Percentiles rank a stretch among this genome's conserved stretches.
Conservation (phyloP, 2,113 vertebrate species). For the Grus americana region DNA sequence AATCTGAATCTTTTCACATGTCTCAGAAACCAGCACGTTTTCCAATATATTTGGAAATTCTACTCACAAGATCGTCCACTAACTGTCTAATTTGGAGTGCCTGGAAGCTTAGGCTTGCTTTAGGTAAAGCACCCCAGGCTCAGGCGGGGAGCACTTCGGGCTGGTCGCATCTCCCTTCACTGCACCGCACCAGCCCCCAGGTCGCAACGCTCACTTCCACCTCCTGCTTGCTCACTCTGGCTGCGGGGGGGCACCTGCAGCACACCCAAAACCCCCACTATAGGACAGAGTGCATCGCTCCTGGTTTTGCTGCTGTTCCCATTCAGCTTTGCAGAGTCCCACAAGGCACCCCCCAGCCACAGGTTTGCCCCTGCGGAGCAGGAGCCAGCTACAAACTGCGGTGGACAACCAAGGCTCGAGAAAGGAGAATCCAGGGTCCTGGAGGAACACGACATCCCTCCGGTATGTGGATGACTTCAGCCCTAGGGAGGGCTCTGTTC, state of each 20-base stretch:
- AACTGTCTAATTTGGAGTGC: not conserved
- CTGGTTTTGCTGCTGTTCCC: not conserved
- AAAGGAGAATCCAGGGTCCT: not conserved
- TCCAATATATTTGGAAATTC: not conserved
- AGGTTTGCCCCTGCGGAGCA: not conserved
- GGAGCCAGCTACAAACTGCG: not conserved
- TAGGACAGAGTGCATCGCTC: not conserved
- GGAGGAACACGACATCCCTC: not conserved
- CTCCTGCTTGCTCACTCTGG: too few relatives aligned
- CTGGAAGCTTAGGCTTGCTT: not conserved
- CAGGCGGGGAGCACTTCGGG: fast-evolving
- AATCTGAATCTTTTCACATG: not conserved
- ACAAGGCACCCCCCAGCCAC: not conserved
- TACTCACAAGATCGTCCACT: not conserved
- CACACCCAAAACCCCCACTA: fast-evolving
- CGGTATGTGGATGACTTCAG: not conserved
- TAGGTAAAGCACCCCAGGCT: not conserved
- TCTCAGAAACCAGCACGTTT: not conserved
- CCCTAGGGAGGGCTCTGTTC: not conserved
- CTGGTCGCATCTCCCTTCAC: not conserved
- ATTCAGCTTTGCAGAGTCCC: not conserved
- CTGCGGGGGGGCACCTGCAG: not conserved
- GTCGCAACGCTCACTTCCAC: not conserved
- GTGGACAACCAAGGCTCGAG: not conserved
- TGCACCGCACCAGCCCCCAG: not conserved